Evolutionary conservation across 2,888 invertebrate genomes (phyloP), one percentile per base, ranked within the genome.

Genomic region (Muschampia plurimacula): DNA sequence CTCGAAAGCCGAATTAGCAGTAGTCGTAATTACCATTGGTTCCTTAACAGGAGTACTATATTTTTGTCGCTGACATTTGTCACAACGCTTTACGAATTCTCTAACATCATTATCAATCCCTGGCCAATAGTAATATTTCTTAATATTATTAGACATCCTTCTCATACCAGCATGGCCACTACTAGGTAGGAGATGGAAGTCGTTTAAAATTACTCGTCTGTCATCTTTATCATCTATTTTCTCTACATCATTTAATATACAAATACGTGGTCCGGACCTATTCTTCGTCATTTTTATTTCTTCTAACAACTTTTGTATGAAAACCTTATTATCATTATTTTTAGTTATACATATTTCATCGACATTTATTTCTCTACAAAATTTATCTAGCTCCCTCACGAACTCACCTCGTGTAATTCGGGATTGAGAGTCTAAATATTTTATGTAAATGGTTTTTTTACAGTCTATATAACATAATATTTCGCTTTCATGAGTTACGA

Each of bases 331-430:
- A 52, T 2, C 15, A 7, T 52, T 15, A 2, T 6, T 15, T 15
- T 52, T 52, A 8, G 15, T 15, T 52, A 52, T 52, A 52, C 15
- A 52, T 15, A 52, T 15, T 52, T 52, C 52, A 7, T 52, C 15
- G 7, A 52, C 15, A 15, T 52, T 52, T 15, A 52, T 15, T 52
- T 15, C 2, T 7, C 15, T 52, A 63, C 73, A 70, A 67, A 74
- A 69, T n/a, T n/a, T 62, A 44, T 44, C 49, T 62, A 73, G 57
- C 46, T 70, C 67, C 28, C 74, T 70, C 74, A 41, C 74, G 57
- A 72, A 74, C 46, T 64, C 64, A 22, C 46, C 64, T 64, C 44
- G 64, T 22, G 64, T 44, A 15, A 64, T 12, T 6, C 22, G 64
- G 3, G 64, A 64, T 64, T 44, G 64, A 64, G 64, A 64, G 28